Base-by-base conservation (phyloP, 2,113 vertebrate genomes). In the Oxyura jamaicensis region DNA sequence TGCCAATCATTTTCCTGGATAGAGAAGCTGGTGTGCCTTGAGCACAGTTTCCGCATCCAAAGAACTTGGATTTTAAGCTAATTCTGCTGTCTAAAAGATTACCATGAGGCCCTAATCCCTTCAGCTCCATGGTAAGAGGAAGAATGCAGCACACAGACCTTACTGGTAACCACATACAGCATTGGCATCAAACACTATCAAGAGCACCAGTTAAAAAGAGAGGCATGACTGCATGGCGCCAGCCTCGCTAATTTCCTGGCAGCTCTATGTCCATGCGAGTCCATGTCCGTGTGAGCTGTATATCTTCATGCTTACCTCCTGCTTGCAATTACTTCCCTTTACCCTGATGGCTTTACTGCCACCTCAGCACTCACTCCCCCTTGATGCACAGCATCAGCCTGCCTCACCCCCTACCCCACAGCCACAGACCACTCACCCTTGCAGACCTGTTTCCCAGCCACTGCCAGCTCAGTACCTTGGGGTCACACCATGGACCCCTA, bases 201-300 rank as follows among this genome's bases (percentile, higher is more conserved):
- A 9, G 22, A 77, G 14, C 19, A 16, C 29, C 83, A 73, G 29
- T 26, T 67, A 73, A 39, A 84, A 68, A 74, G 41, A 5, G 13
- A 36, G 6, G 21, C 16, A 19, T 0, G 1, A 29, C 5, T 55
- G 28, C 2, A 0, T 42, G n/a, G 42, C 5, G 22, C 28, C 52
- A 2, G 0, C 9, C 29, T 48, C 25, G 53, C 71, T 60, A 31
- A 39, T 73, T 62, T 73, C 72, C 78, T 73, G 72, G 19, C 35
- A 65, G 22, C 19, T 52, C 0, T 50, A 22, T 23, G 26, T 41
- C 22, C 72, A 41, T 12, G 28, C 25, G 26, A 65, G 62, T 65
- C 39, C 39, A 9, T 41, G 39, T 65, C 18, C 11, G 9, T 41
- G 62, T 41, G 28, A 65, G 39, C 18, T 29, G 26, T 41, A 20